Evolutionary conservation across 2,888 invertebrate genomes (phyloP), one percentile per base, ranked within the genome.

Genomic region (Fragum fragum): DNA sequence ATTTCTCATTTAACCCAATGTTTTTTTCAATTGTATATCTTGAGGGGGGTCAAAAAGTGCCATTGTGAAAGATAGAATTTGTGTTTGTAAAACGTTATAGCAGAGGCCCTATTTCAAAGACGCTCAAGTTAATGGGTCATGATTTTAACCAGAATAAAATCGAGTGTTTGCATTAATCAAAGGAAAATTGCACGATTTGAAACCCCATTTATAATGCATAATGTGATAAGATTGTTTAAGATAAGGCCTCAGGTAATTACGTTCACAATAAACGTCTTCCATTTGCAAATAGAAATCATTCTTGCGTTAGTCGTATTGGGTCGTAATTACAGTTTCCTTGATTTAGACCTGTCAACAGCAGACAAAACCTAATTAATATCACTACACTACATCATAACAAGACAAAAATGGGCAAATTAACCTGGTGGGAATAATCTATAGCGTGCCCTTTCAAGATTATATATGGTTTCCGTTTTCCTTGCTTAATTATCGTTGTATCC

Each of bases 311-410:
- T 47, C 5, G 47, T 14, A 47, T 16, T n/a, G 47, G 47, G 14
- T n/a, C 47, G 47, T 47, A 47, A 47, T 47, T 47, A 47, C 47
- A 14, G 26, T 26, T n/a, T n/a, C 9, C 32, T n/a, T 61, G 29
- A 61, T 66, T 66, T n/a, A 42, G 42, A 66, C 1, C 66, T 66
- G 66, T 66, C 66, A 42, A 36, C 29, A 42, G 42, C 66, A 66
- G 66, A 66, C 42, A 21, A 42, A 66, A 66, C 42, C 66, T 66
- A 66, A 66, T 66, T 66, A 66, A 16, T 42, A 66, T 42, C 47
- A 32, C 66, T 36, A 42, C 29, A 66, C 23, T 36, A 23, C 23
- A 39, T 42, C 66, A 66, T 66, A 66, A 66, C 39, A 26, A n/a
- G 66, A 21, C 29, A 18, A 42, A 66, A 66, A 66, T 66, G 66